Conservation (phyloP, 1,140 invertebrate genomes). For the Oedothorax gibbosus region DNA sequence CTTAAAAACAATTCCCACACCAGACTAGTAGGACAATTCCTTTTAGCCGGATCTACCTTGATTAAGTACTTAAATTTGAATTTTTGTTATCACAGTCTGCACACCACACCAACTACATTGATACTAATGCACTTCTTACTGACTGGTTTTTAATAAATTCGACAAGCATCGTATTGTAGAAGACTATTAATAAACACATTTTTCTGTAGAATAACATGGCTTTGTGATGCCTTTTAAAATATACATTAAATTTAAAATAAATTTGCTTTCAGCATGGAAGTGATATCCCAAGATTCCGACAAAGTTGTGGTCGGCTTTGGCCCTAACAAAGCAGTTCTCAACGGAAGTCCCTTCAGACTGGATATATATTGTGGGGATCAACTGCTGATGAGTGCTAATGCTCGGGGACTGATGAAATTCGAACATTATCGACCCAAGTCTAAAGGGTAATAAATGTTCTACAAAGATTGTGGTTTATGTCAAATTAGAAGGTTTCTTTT, state of each 20-base stretch:
- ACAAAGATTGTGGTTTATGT: not conserved
- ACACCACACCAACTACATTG: too few relatives aligned
- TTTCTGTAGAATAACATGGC: not conserved
- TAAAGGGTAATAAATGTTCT: constrained; percentile 69
- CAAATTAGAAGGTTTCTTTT: not conserved
- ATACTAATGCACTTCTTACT: too few relatives aligned
- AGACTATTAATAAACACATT: not conserved
- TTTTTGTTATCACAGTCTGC: too few relatives aligned
- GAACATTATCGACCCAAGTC: constrained; percentile 87
- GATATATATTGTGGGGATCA: constrained; percentile 83
- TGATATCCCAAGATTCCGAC: constrained; percentile 68
- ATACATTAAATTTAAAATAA: not conserved
- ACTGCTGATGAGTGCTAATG: constrained; percentile 86
- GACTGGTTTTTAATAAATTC: too few relatives aligned
- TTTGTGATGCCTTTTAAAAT: not conserved
- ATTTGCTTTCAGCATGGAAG: constrained; percentile 57
- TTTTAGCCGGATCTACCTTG: too few relatives aligned
- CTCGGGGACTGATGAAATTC: constrained; percentile 88
- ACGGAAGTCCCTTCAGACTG: constrained; percentile 82
- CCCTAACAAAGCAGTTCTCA: constrained; percentile 77
- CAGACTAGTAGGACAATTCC: too few relatives aligned
- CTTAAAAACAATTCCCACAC: too few relatives aligned
- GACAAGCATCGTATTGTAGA: too few relatives aligned
- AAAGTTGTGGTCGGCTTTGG: constrained; percentile 74
- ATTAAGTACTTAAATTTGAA: too few relatives aligned